A percentile compares a stretch with the other conserved stretches of the same genome.
phyloP scores from a whole-genome alignment of 1,140 invertebrate species.

The Laupala kohalensis region DNA sequence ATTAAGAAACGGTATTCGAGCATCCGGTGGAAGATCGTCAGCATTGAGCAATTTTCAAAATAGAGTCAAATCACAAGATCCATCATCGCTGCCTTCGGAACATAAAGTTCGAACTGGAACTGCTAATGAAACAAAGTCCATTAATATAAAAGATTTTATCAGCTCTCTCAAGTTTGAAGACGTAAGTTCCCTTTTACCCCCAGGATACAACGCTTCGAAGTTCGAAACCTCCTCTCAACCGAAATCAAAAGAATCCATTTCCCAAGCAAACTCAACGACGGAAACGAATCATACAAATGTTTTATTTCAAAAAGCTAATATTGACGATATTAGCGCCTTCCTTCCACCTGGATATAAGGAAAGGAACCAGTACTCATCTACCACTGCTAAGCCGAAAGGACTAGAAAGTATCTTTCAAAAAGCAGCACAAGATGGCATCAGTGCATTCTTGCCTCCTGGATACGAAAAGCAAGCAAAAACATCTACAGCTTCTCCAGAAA shows the following conservation, averaged over 20 bases:
- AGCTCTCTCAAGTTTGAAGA: constrained; percentile 38
- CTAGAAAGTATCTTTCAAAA: constrained; percentile 30
- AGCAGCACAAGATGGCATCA: constrained; percentile 36
- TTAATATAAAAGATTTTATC: constrained; percentile 20
- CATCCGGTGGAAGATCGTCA: constrained; percentile 4
- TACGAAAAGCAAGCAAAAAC: constrained; percentile 37
- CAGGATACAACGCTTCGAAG: constrained; percentile 36
- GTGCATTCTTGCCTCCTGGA: constrained; percentile 50
- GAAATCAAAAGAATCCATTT: constrained; percentile 39
- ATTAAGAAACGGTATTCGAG: neutral
- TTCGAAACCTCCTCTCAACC: constrained; percentile 42
- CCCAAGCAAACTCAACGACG: constrained; percentile 22
- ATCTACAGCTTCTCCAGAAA: constrained; percentile 22
- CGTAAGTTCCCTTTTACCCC: constrained; percentile 40
- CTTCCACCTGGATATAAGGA: constrained; percentile 41
- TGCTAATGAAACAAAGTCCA: constrained; percentile 11
- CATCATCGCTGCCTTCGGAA: constrained; percentile 38
- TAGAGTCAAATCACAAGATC: neutral
- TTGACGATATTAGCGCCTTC: constrained; percentile 46
- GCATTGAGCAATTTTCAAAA: neutral
- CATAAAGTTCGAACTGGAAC: constrained; percentile 29
- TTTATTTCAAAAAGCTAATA: constrained; percentile 14
- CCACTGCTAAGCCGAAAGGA: constrained; percentile 14
- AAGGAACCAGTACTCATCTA: constrained; percentile 21
- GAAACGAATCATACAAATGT: neutral